Conservation (phyloP, 2,797 vertebrate species). For the Enteromius anoplus region DNA sequence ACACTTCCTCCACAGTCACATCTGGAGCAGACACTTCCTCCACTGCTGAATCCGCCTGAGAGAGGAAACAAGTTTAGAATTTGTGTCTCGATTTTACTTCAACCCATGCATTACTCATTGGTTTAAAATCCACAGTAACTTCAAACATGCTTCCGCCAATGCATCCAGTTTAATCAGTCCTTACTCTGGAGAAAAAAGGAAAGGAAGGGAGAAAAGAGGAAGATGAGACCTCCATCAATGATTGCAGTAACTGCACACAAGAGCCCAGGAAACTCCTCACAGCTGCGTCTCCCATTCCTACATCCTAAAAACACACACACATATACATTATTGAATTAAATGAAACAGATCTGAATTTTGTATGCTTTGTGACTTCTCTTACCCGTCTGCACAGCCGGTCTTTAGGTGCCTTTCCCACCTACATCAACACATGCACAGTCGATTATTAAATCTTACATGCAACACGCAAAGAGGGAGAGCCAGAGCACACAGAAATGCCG, state of each 20-base stretch:
- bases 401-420: conserved; percentile 98
- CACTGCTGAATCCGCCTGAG: conserved; percentile 86
- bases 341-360: background rate
- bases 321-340: background rate
- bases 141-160: background rate
- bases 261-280: conserved; percentile 89
- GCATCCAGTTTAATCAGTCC: conserved; percentile 23
- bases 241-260: conserved; percentile 91
- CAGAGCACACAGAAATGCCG: background rate
- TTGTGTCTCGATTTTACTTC: background rate
- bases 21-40: conserved; percentile 84
- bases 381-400: conserved; percentile 94
- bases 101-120: background rate
- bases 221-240: conserved; percentile 87
- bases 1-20: conserved; percentile 88
- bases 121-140: background rate
- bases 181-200: conserved; percentile 53
- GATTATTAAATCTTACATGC: background rate
- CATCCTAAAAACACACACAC: conserved; percentile 78
- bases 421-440: conserved; percentile 22
- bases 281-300: conserved; percentile 92
- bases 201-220: conserved; percentile 45
- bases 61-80: background rate
- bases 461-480: background rate
- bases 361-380: conserved; percentile 62